Base-by-base conservation (phyloP, 2,113 vertebrate species). In the Emydocephalus ijimae region DNA sequence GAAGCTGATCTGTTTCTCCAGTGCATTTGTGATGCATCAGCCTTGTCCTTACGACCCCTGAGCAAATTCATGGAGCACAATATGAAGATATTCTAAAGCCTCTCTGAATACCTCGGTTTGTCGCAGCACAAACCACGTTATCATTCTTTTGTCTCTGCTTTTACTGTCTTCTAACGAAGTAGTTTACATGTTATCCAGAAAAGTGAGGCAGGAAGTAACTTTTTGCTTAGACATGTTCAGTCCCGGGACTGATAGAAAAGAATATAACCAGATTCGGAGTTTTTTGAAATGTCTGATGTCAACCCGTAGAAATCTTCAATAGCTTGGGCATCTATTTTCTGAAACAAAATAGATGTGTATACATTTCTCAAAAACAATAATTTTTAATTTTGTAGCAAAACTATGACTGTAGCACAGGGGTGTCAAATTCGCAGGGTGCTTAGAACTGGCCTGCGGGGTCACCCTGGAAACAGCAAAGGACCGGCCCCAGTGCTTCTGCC, bases 251-350 rank as follows among this genome's bases (percentile, higher is more conserved):
- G 98, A 96, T 98, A 98, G 97, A 98, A 98, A 96, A 98, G 98
- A 95, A 98, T 98, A 97, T 98, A 98, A 92, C 98, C 98, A 95
- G 98, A 98, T 93, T 98, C 98, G 52, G 98, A 98, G 97, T 98
- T 98, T 97, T 98, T 98, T 64, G 98, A 98, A 97, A 98, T 98
- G 95, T 98, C 98, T 81, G 98, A 98, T 29, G 98, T 98, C 96
- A 98, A 98, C 96, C 98, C 98, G 94, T 98, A 98, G 98, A 98
- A 98, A 97, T 98, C 98, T 97, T 98, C 98, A 96, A 98, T 98
- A 96, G 98, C 98, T 97, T 98, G 98, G 96, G 98, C 98, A 97
- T 98, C 98, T 93, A 98, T 98, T 97, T 98, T 98, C 98, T 98
- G 96, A 0, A 95, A 4, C 52, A 7, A 96, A 94, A 94, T 4